These are phyloP conservation scores for Podocnemis expansa DNA, from an alignment of 2,113 vertebrate species.

Conservation along the genomic window DNA sequence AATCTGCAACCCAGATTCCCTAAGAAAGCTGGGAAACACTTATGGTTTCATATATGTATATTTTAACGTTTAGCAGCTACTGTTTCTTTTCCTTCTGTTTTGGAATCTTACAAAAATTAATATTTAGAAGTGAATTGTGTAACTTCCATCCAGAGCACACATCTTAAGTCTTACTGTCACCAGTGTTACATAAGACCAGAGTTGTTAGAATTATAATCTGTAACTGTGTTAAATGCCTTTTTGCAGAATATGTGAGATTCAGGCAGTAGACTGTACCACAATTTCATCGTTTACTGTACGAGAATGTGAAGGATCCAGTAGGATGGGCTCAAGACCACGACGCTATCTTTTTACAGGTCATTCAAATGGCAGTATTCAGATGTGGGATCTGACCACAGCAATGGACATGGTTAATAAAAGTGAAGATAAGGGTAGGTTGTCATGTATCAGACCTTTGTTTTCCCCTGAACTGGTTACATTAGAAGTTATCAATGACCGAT, in stretches of 20 bases:
- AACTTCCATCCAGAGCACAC: too few species aligned
- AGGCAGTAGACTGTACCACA: conserved; percentile 94
- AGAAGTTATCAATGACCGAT: background rate
- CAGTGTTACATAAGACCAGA: background rate
- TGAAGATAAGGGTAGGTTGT: conserved; percentile 85
- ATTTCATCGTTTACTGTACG: conserved; percentile 94
- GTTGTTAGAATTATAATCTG: background rate
- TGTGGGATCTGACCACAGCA: conserved; percentile 98
- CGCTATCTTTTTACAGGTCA: conserved; percentile 97
- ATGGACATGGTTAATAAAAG: conserved; percentile 95
- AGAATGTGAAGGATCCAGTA: conserved; percentile 96
- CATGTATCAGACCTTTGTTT: too few species aligned
- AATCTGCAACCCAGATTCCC: background rate
- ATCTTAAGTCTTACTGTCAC: background rate
- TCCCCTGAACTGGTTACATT: accelerated
- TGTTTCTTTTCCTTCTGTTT: background rate
- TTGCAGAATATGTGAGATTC: conserved; percentile 95
- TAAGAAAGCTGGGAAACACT: background rate
- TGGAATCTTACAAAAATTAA: background rate
- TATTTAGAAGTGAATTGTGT: background rate
- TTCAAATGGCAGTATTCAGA: conserved; percentile 96
- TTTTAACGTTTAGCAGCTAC: background rate
- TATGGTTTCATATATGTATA: background rate
- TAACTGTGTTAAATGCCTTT: background rate
- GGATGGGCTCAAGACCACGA: conserved; percentile 95